phyloP scores from a whole-genome alignment of 1,140 invertebrate genomes.

The Myzus persicae region DNA sequence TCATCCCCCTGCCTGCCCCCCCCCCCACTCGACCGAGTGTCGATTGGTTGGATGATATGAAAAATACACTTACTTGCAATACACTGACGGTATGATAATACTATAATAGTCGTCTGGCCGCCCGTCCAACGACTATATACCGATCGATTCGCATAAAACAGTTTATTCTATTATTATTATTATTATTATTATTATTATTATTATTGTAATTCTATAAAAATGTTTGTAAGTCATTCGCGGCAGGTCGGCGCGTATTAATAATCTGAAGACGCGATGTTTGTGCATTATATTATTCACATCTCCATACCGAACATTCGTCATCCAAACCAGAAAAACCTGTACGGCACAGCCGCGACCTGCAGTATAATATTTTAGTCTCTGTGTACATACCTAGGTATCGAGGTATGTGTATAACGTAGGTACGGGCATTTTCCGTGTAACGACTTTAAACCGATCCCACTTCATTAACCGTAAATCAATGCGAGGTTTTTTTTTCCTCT shows the following conservation, averaged over 20 bases:
- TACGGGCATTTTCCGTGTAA: neutral
- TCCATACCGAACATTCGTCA: neutral
- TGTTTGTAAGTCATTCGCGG: neutral
- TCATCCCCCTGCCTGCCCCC: too few species aligned
- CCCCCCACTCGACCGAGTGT: neutral
- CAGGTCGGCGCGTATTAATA: neutral
- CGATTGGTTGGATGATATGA: neutral
- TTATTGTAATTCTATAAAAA: neutral
- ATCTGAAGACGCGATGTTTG: neutral
- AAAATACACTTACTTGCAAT: neutral
- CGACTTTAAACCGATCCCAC: neutral
- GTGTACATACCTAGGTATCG: neutral
- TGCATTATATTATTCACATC: neutral
- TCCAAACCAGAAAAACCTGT: conserved; percentile 27
- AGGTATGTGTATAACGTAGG: neutral
- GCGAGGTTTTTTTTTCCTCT: neutral
- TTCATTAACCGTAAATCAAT: conserved; percentile 28
- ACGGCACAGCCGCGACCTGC: neutral
- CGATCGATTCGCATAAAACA: neutral
- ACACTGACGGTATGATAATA: neutral
- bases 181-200: neutral
- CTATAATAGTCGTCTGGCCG: neutral
- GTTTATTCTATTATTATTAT: neutral
- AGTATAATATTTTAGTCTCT: neutral
- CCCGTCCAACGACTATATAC: neutral